These are phyloP conservation scores for Phyllotis vaccarum DNA, from an alignment of 2,797 vertebrate species.

Conservation along the genomic window DNA sequence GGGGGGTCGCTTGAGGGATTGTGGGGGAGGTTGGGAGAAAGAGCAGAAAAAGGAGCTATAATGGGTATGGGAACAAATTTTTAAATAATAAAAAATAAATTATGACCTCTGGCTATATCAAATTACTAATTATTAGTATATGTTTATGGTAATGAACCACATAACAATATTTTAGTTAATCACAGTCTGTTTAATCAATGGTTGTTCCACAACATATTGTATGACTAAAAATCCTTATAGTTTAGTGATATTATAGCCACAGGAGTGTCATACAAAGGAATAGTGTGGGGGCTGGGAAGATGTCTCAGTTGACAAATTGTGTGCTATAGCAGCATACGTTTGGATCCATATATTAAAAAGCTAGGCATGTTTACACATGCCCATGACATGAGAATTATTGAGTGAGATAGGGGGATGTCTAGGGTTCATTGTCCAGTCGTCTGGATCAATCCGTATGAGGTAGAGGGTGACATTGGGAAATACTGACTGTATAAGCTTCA, in stretches of 20 bases:
- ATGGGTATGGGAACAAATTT: no score
- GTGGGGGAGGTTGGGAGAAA: no score
- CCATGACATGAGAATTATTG: no score
- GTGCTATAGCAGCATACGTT: background rate
- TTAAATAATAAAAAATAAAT: no score
- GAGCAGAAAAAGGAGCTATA: no score
- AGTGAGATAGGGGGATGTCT: background rate
- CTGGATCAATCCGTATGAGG: no score
- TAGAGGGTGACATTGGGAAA: no score
- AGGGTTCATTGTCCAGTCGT: background rate
- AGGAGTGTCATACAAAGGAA: background rate
- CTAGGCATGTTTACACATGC: background rate
- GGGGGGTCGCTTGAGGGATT: no score
- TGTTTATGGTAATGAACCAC: background rate
- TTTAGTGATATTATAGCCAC: background rate
- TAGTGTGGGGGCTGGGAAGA: rapidly evolving
- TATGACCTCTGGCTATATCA: background rate
- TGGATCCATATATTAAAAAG: background rate
- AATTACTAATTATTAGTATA: background rate
- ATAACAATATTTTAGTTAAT: background rate
- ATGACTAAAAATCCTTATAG: background rate
- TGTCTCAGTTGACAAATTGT: background rate
- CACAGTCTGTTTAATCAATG: background rate
- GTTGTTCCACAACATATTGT: no score
- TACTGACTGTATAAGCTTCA: background rate